Conservation (phyloP, 2,888 invertebrate species). For the Drosophila multiciliata region DNA sequence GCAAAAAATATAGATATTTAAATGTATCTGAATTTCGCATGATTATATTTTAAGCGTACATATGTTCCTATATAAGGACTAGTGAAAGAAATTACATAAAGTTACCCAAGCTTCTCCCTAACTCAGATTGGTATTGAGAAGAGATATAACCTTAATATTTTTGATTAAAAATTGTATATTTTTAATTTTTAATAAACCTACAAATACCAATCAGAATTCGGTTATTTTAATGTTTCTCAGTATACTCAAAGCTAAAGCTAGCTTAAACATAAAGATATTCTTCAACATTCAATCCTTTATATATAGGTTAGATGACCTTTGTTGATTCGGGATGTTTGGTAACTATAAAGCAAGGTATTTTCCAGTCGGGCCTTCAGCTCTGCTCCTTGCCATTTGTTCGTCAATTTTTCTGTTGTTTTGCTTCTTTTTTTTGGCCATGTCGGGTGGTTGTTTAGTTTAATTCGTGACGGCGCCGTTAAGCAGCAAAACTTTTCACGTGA, state of each 20-base stretch:
- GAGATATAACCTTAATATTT: not conserved
- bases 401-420: slow-evolving; percentile 12
- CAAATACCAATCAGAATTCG: not conserved
- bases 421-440: slow-evolving; percentile 32
- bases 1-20: not conserved
- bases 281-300: not conserved
- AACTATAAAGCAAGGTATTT: slow-evolving; percentile 26
- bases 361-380: slow-evolving; percentile 11
- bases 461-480: slow-evolving; percentile 67
- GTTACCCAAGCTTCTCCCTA: not conserved
- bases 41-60: not conserved
- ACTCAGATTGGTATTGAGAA: not conserved
- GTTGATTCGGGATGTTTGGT: not conserved
- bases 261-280: not conserved
- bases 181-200: not conserved
- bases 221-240: not conserved
- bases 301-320: too few species aligned
- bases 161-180: not conserved
- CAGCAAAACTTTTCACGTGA: slow-evolving; percentile 72
- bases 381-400: slow-evolving; percentile 19
- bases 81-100: not conserved
- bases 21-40: not conserved
- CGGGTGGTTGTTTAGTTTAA: slow-evolving; percentile 76
- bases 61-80: not conserved
- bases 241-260: not conserved